Evolutionary conservation across 2,888 invertebrate species (phyloP).

Genomic region (Tipula unca): DNA sequence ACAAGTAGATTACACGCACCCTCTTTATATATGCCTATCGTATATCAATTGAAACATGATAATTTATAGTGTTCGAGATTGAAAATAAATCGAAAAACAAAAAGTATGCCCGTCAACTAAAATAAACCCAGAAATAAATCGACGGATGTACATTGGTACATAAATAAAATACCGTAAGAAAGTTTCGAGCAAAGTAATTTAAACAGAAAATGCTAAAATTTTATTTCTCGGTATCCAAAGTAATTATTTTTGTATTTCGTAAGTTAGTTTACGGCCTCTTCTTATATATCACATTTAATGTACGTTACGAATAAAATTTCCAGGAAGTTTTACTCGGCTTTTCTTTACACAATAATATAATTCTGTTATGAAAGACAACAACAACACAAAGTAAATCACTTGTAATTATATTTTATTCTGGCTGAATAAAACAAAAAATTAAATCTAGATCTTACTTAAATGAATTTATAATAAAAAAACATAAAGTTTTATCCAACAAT

Average conservation of each 20-base stretch:
- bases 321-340: background rate
- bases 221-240: background rate
- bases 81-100: no score
- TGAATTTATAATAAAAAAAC: background rate
- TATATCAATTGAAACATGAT: no score
- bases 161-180: background rate
- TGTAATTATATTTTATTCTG: background rate
- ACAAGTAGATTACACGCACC: no score
- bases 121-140: no score
- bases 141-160: no score
- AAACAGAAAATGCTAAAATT: background rate
- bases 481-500: background rate
- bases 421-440: background rate
- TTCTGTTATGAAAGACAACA: background rate
- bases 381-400: background rate
- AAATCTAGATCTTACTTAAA: background rate
- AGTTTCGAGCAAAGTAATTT: background rate
- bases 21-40: no score
- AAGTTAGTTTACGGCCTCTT: background rate
- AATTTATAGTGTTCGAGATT: no score
- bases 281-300: background rate
- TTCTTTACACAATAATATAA: background rate
- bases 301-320: background rate
- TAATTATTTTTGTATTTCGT: background rate
- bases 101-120: no score